Conservation (phyloP, 2,113 vertebrate species). For the Ginglymostoma cirratum region DNA sequence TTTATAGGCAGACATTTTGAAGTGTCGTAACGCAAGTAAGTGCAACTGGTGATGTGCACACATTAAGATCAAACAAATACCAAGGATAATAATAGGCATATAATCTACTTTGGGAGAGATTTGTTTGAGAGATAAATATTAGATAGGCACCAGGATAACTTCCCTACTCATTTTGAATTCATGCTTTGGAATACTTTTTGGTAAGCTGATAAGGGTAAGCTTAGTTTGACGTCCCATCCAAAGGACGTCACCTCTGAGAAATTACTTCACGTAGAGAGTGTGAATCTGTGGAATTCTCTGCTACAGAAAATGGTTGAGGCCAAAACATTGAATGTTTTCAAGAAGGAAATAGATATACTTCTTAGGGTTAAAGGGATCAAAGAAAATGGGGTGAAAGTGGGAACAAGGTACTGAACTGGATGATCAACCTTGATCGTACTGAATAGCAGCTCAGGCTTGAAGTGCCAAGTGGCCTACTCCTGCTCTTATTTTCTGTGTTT, state of each 20-base stretch:
- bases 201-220: background rate
- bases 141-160: background rate
- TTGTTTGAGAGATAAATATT: background rate
- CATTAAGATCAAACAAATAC: background rate
- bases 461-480: too few species aligned
- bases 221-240: background rate
- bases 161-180: background rate
- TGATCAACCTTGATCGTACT: too few species aligned
- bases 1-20: background rate
- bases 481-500: too few species aligned
- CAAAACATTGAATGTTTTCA: too few species aligned
- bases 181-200: background rate
- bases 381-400: too few species aligned
- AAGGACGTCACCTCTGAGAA: background rate
- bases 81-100: background rate
- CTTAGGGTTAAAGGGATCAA: too few species aligned
- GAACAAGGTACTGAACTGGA: too few species aligned
- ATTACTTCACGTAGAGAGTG: too few species aligned
- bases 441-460: too few species aligned
- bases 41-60: background rate
- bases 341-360: too few species aligned
- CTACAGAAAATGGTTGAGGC: too few species aligned
- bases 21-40: background rate
- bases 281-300: too few species aligned
- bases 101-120: background rate